A percentile compares a stretch with the other conserved stretches of the same genome.
phyloP scores from a whole-genome alignment of 2,888 invertebrate species.

The Drosophila conformis region DNA sequence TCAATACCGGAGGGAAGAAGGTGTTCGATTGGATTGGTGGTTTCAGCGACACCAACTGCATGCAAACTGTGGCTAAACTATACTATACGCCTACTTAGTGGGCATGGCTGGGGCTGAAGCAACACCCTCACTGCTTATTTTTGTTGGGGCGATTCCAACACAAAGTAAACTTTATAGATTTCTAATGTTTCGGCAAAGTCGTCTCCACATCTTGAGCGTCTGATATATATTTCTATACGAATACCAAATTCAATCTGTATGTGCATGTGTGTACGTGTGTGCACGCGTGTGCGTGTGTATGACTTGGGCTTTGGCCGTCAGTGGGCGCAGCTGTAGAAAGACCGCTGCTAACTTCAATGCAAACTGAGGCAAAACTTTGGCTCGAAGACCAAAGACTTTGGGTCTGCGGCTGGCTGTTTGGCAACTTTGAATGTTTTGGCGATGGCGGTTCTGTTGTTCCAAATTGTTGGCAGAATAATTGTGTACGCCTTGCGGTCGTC shows the following conservation, averaged over 20 bases:
- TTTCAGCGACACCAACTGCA: conserved; percentile 16
- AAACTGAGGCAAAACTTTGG: conserved; percentile 59
- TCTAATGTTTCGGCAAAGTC: conserved; percentile 53
- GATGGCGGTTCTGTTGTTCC: conserved; percentile 45
- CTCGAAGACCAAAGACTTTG: conserved; percentile 52
- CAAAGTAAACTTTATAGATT: conserved; percentile 73
- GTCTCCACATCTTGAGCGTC: conserved; percentile 38
- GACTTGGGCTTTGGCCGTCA: conserved; percentile 18
- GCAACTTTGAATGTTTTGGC: conserved; percentile 52
- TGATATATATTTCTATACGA: conserved; percentile 20
- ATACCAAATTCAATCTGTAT: conserved; percentile 2
- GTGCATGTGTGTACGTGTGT: conserved; percentile 5
- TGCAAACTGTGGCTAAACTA: conserved; percentile 29
- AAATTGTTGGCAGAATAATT: conserved; percentile 76
- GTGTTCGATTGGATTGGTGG: conserved; percentile 9
- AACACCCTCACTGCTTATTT: neutral
- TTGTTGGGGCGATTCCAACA: conserved; percentile 16
- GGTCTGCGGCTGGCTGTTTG: conserved; percentile 54
- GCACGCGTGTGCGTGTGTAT: conserved; percentile 12
- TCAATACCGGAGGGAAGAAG: conserved; percentile 1
- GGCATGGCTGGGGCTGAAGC: conserved; percentile 6
- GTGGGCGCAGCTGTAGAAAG: conserved; percentile 55
- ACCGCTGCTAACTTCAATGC: conserved; percentile 60
- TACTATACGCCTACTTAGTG: conserved; percentile 39
- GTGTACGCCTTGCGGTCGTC: conserved; percentile 69